A percentile compares a stretch with the other conserved stretches of the same genome.
These are phyloP conservation scores for Motacilla tschutschensis DNA, from an alignment of 2,113 vertebrate genomes.

Conservation along the genomic window DNA sequence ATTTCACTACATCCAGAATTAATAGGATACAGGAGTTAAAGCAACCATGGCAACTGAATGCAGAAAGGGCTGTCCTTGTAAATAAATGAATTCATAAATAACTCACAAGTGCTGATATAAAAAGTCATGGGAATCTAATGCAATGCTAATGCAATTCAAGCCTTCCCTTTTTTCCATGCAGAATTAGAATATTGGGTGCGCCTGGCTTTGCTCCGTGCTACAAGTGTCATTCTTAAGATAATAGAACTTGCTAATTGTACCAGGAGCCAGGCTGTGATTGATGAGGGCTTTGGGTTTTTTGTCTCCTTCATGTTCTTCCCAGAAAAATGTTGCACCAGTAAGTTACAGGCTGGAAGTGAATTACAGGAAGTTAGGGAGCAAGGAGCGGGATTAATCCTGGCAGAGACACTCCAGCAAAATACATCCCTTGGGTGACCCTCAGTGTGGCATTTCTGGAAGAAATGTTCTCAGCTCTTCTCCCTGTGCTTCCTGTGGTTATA, in stretches of 20 bases:
- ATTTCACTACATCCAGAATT: conserved; percentile 70
- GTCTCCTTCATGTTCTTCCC: neutral
- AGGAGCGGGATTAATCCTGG: neutral
- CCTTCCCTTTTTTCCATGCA: neutral
- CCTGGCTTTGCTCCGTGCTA: neutral
- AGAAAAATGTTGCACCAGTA: neutral
- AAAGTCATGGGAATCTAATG: conserved; percentile 53
- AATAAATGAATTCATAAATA: conserved; percentile 78
- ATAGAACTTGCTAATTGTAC: conserved; percentile 42
- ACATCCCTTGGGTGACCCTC: accelerated
- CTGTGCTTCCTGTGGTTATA: neutral
- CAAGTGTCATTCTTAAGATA: conserved; percentile 45
- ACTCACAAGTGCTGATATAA: conserved; percentile 60
- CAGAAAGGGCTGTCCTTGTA: conserved; percentile 65
- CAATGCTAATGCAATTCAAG: conserved; percentile 52
- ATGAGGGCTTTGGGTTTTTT: conserved; percentile 19
- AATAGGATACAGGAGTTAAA: conserved; percentile 67
- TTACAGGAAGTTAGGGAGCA: neutral
- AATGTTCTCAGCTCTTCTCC: neutral
- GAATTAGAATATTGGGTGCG: conserved; percentile 43
- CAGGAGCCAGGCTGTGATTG: neutral
- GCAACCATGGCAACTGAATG: conserved; percentile 71
- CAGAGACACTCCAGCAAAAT: neutral
- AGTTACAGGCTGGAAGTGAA: neutral
- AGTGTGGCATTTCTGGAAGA: neutral